Evolutionary conservation across 1,140 invertebrate genomes (phyloP), one percentile per base, ranked within the genome.

Genomic region (Charaxes varanes): DNA sequence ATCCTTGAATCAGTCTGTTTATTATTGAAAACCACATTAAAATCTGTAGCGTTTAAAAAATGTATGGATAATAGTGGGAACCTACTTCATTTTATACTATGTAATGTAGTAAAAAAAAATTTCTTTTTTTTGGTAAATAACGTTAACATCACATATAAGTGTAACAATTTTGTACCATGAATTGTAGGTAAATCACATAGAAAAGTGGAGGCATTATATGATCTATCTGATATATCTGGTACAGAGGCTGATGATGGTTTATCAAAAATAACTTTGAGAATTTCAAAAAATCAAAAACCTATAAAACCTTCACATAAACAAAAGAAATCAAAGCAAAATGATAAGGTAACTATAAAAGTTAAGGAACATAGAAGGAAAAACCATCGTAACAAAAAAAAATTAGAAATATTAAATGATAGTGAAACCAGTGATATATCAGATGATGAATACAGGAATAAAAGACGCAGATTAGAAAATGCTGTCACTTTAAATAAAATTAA

Each of bases 381-480:
- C 21, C 31, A 54, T 31, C 18, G 34, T 5, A 50, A 38, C 11
- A 45, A 53, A 40, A 74, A 65, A 52, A 69, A 62, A 53, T 6
- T 46, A 27, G 42, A 42, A 14, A 14, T 45, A n/a, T 61, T 57
- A 53, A 31, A 59, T 43, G 16, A 62, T 16, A 65, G 46, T 59
- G 72, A 74, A 37, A 62, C 67, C 7, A 80, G 76, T 64, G 74
- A 79, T 15, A 67, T 70, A 32, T 70, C 76, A 27, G 74, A 74
- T 35, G 71, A 79, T 62, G 79, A 83, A 48, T 79, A 76, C 26
- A 71, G 55, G 53, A 70, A 70, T 56, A 80, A 78, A 56, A 60
- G 76, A 56, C 48, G 61, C 45, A 80, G 72, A 51, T 50, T 83
- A 32, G 70, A 67, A 15, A 46, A 78, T 65, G 72, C 79, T 34